Evolutionary conservation across 2,797 vertebrate species (phyloP).

Genomic region (Bucorvus abyssinicus): DNA sequence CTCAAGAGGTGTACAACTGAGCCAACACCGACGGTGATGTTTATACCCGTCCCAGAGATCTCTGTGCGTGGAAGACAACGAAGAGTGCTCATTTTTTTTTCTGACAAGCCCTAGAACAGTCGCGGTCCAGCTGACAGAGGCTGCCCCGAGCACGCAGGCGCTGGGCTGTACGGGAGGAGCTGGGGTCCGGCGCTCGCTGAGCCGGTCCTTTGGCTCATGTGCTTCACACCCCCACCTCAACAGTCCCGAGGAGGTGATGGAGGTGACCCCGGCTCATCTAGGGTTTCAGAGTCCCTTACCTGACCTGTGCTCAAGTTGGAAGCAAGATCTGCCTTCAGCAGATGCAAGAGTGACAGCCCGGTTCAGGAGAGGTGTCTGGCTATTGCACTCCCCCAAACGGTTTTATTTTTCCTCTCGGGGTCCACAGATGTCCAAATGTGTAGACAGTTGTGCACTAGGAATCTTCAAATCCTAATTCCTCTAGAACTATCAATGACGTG

Average conservation of each 20-base stretch:
- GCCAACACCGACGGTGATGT: neutral
- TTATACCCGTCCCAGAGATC: neutral
- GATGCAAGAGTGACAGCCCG: neutral
- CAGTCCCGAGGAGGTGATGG: neutral
- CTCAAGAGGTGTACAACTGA: neutral
- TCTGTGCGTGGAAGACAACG: neutral
- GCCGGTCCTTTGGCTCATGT: neutral
- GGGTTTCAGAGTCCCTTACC: neutral
- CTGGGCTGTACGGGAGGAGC: neutral
- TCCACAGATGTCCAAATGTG: neutral
- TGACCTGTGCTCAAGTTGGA: neutral
- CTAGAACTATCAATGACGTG: neutral
- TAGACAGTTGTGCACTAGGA: no score
- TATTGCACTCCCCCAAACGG: neutral
- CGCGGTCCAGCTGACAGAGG: fast-evolving
- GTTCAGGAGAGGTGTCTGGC: neutral
- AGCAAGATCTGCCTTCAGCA: neutral
- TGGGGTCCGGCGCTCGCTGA: neutral
- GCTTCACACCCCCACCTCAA: fast-evolving
- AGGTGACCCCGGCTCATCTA: neutral
- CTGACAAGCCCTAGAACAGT: neutral
- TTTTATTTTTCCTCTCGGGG: neutral
- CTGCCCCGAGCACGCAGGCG: no score
- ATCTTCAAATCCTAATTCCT: neutral
- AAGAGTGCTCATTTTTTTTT: neutral